Evolutionary conservation across 92 coral and sea anemone species (phyloP).

Genomic region (Phenganax stokvisi): DNA sequence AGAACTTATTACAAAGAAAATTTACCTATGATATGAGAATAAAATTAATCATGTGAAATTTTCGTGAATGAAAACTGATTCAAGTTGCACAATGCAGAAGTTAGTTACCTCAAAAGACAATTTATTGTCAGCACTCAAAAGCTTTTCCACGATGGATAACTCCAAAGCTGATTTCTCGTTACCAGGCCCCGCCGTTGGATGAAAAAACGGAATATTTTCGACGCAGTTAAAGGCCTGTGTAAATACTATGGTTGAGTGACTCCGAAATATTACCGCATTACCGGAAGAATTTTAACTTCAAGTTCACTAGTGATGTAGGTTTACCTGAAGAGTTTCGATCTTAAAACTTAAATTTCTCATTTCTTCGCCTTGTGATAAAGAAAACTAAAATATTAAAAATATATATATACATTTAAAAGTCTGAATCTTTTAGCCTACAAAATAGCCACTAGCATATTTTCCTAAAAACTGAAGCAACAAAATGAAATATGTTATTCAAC

Average conservation of each 20-base stretch:
- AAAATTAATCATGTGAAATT: too few relatives aligned
- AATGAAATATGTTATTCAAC: too few relatives aligned
- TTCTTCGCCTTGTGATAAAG: slow-evolving; percentile 9
- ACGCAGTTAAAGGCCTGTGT: slow-evolving; percentile 29
- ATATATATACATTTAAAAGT: too few relatives aligned
- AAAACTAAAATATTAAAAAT: slow-evolving; percentile 12
- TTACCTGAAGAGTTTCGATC: slow-evolving; percentile 22
- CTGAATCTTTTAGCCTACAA: too few relatives aligned
- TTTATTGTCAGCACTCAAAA: slow-evolving; percentile 17
- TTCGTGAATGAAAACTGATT: neutral
- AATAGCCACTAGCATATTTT: too few relatives aligned
- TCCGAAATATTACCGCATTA: too few relatives aligned
- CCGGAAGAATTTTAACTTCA: too few relatives aligned
- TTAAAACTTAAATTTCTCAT: slow-evolving; percentile 6
- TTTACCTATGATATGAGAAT: too few relatives aligned
- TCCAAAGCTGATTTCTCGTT: neutral
- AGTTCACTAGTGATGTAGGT: neutral
- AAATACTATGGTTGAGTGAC: neutral
- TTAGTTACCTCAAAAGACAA: slow-evolving; percentile 24
- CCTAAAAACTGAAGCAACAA: too few relatives aligned
- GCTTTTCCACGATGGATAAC: slow-evolving; percentile 19
- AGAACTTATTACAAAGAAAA: too few relatives aligned
- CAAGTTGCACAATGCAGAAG: neutral
- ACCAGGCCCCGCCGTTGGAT: slow-evolving; percentile 24
- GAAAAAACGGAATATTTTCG: slow-evolving; percentile 32